Percentiles rank a stretch among this genome's conserved stretches.
Evolutionary conservation across 2,113 vertebrate genomes (phyloP).

Genomic region (Colius striatus): DNA sequence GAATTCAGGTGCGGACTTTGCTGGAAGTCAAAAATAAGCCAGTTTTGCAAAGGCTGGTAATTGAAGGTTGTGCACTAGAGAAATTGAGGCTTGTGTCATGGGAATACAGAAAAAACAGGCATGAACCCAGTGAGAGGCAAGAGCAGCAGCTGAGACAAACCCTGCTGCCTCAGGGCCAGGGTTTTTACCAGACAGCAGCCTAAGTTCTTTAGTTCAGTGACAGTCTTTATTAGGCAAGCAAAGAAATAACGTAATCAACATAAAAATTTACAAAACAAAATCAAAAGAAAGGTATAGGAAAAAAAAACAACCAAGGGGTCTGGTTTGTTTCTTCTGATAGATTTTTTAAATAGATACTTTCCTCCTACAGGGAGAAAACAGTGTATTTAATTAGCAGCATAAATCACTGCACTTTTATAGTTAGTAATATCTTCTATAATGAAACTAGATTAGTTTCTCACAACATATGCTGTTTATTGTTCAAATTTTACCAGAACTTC

Average conservation of each 20-base stretch:
- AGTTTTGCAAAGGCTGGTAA: background rate
- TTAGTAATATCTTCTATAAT: conserved; percentile 13
- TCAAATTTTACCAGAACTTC: background rate
- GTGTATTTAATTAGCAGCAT: conserved; percentile 41
- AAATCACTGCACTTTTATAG: conserved; percentile 36
- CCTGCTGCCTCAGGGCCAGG: background rate
- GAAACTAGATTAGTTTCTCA: conserved; percentile 27
- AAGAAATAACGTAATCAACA: background rate
- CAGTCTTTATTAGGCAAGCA: background rate
- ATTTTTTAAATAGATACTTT: background rate
- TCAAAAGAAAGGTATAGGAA: background rate
- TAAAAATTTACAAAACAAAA: background rate
- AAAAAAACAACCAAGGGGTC: background rate
- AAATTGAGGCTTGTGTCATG: conserved; percentile 1
- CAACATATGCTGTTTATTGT: conserved; percentile 3
- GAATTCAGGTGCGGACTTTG: background rate
- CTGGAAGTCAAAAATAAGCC: background rate
- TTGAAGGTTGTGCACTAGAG: background rate
- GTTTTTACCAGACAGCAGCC: background rate
- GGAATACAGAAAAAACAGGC: background rate
- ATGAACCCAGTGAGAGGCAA: rapidly evolving
- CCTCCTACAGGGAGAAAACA: background rate
- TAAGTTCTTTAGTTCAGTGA: background rate
- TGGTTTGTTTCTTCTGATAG: conserved; percentile 28
- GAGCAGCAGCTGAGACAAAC: background rate